phyloP scores from a whole-genome alignment of 92 coral and sea anemone species.

The Epizoanthus stellaris region DNA sequence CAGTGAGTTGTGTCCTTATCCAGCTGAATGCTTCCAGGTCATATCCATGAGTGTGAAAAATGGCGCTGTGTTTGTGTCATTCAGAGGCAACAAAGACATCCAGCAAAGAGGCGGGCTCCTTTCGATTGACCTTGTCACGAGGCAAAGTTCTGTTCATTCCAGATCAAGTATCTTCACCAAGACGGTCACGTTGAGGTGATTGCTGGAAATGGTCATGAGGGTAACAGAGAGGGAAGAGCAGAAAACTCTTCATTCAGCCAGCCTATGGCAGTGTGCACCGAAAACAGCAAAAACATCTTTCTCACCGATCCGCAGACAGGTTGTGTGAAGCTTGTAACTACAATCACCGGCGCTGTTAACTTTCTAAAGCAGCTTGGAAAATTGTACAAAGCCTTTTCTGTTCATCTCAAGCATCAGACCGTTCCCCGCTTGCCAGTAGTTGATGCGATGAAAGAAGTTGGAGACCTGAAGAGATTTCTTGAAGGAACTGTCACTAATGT shows the following conservation, averaged over 20 bases:
- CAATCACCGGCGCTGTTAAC: slow-evolving; percentile 11
- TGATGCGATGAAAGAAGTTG: slow-evolving; percentile 20
- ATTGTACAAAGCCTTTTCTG: slow-evolving; percentile 41
- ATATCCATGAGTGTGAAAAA: slow-evolving; percentile 12
- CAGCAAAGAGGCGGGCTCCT: slow-evolving; percentile 35
- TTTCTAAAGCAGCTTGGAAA: slow-evolving; percentile 24
- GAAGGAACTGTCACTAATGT: slow-evolving; percentile 36
- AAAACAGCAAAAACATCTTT: slow-evolving; percentile 32
- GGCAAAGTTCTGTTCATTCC: slow-evolving; percentile 14
- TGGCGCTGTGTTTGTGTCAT: slow-evolving; percentile 29
- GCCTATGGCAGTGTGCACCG: slow-evolving; percentile 25
- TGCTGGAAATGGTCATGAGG: slow-evolving; percentile 44
- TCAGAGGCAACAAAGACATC: slow-evolving; percentile 26
- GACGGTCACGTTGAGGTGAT: slow-evolving; percentile 27
- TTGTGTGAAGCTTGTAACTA: slow-evolving; percentile 13
- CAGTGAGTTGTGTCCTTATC: slow-evolving; percentile 29
- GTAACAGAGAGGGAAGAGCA: slow-evolving; percentile 24
- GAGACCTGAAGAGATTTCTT: slow-evolving; percentile 42
- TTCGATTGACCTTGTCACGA: slow-evolving; percentile 29
- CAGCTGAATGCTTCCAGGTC: slow-evolving; percentile 30
- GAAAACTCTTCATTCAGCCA: slow-evolving; percentile 23
- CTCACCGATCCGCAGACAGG: slow-evolving; percentile 35
- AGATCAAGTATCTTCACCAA: slow-evolving; percentile 12
- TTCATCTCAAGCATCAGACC: slow-evolving; percentile 32
- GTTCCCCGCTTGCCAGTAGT: background rate